Base-by-base conservation (phyloP, 2,113 vertebrate genomes). In the Columbina picui region DNA sequence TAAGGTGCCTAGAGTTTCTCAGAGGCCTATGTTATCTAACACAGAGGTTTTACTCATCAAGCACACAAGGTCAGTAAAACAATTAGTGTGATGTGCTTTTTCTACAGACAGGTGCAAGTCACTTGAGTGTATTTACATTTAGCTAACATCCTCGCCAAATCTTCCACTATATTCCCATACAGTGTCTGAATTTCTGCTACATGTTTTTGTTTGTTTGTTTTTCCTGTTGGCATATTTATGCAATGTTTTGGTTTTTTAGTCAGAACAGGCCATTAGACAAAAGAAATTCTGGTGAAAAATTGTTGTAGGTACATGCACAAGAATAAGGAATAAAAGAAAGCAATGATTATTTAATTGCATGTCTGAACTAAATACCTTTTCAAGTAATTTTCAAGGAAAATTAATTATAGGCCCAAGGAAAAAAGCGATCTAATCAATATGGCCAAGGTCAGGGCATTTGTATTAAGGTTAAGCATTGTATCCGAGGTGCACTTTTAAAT, bases 151-250 rank as follows among this genome's bases (percentile, higher is more conserved):
- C n/a, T n/a, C n/a, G n/a, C n/a, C n/a, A n/a, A n/a, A n/a, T n/a
- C n/a, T n/a, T n/a, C n/a, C n/a, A n/a, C n/a, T n/a, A n/a, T n/a
- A n/a, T n/a, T n/a, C n/a, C n/a, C n/a, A n/a, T n/a, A n/a, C n/a
- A n/a, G n/a, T n/a, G n/a, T n/a, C 52, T 64, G 26, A 87, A 84
- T 82, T 78, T 87, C 27, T 84, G 59, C 25, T 9, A 50, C 78
- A 16, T 2, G 3, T 11, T 20, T 0, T 26, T 63, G 61, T 50
- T 50, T 2, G 3, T 11, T 20, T 0, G 22, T 63, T 67, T 50
- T 50, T 41, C 2, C 20, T 86, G 3, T 36, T 78, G 10, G 3
- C 7, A 13, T 92, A 47, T 77, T 88, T 84, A 18, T 86, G 19
- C 30, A 61, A 3, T 74, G 10, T 67, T 81, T 84, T 74, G 4